Percentiles rank a stretch among this genome's conserved stretches.
phyloP scores from a whole-genome alignment of 2,113 vertebrate genomes.

The Hipposideros armiger region DNA sequence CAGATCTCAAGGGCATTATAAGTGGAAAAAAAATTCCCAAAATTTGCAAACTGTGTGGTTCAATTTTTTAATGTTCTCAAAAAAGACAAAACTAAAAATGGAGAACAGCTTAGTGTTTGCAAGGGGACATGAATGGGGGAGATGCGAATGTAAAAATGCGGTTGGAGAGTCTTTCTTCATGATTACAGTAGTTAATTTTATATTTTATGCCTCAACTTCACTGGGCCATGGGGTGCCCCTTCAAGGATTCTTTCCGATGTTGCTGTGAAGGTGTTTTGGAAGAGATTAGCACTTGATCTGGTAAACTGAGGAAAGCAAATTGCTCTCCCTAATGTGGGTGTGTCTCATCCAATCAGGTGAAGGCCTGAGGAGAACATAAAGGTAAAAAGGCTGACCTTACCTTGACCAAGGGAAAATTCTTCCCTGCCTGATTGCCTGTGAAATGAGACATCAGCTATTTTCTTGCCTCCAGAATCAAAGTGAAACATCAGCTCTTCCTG shows the following conservation, averaged over 20 bases:
- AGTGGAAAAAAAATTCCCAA: not conserved
- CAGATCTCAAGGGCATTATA: not conserved
- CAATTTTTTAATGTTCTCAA: not conserved
- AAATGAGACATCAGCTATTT: not conserved
- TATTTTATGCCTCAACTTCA: not conserved
- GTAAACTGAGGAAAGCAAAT: not conserved
- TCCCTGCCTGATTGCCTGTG: too few relatives aligned
- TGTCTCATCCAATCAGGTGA: not conserved
- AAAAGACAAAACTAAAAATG: not conserved
- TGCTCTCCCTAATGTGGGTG: not conserved
- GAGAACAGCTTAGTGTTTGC: not conserved
- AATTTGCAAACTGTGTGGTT: not conserved
- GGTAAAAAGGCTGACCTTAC: not conserved
- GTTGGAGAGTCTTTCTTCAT: not conserved
- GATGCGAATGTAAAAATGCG: not conserved
- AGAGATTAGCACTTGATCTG: not conserved
- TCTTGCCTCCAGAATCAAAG: not conserved
- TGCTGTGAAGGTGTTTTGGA: not conserved
- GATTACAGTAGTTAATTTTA: not conserved
- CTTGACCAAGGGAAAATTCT: not conserved
- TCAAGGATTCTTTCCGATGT: not conserved
- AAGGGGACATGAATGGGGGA: not conserved
- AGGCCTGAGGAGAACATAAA: not conserved
- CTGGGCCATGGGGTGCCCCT: not conserved
- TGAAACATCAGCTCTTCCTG: not conserved